Conservation (phyloP, 2,888 invertebrate species). For the Sinopyrophorus schimmeli region DNA sequence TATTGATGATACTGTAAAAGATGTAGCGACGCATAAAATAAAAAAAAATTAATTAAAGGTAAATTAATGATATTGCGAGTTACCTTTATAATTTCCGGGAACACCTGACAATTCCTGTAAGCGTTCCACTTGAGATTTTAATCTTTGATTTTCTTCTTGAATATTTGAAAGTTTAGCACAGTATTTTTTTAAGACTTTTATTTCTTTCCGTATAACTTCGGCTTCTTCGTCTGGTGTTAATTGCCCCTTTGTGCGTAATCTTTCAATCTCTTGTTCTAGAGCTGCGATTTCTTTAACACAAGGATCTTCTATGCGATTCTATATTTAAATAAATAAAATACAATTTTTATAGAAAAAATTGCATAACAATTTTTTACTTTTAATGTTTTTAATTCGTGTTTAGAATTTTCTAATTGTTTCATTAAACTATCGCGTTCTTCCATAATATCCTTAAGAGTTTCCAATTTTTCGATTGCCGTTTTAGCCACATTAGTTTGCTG, state of each 20-base stretch:
- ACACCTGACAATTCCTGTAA: conserved; percentile 14
- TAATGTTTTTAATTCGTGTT: conserved; percentile 41
- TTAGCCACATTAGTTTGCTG: conserved; percentile 41
- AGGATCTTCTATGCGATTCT: conserved; percentile 21
- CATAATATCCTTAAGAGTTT: conserved; percentile 39
- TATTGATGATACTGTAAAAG: too few relatives aligned
- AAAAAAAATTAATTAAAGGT: not conserved
- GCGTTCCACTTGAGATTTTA: conserved; percentile 37
- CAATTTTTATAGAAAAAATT: not conserved
- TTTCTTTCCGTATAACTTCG: conserved; percentile 46
- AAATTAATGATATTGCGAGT: not conserved
- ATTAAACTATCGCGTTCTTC: conserved; percentile 42
- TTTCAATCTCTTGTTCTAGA: conserved; percentile 46
- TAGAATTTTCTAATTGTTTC: conserved; percentile 41
- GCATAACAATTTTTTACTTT: conserved; percentile 34
- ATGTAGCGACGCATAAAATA: too few relatives aligned
- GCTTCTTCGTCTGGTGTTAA: conserved; percentile 45
- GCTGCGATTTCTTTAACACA: conserved; percentile 39
- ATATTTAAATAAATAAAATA: conserved; percentile 1
- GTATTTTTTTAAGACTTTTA: conserved; percentile 47
- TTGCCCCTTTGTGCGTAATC: conserved; percentile 37
- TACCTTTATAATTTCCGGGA: conserved; percentile 9
- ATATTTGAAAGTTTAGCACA: conserved; percentile 47
- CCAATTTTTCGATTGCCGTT: conserved; percentile 47
- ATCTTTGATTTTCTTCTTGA: conserved; percentile 46